Percentiles rank a stretch among this genome's conserved stretches.
phyloP scores from a whole-genome alignment of 1,140 invertebrate genomes.

The Drosophila littoralis region DNA sequence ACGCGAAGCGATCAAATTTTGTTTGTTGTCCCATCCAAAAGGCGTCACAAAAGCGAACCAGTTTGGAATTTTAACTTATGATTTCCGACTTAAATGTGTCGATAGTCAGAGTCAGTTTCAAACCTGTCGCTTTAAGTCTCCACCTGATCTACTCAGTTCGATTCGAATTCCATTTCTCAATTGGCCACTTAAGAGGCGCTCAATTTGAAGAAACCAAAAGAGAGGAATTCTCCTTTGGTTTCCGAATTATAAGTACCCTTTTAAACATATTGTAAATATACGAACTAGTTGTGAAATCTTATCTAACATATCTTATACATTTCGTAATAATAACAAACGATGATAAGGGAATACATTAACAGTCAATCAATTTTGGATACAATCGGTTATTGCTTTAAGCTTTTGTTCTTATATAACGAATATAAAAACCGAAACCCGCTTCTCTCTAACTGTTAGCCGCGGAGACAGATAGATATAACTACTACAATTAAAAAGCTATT shows the following conservation, averaged over 20 bases:
- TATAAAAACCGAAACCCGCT: too few species aligned
- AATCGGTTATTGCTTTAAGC: too few species aligned
- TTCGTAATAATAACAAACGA: too few species aligned
- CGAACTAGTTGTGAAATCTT: neutral
- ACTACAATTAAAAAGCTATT: neutral
- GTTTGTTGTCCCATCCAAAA: constrained; percentile 21
- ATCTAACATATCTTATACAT: too few species aligned
- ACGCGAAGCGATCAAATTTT: constrained; percentile 36
- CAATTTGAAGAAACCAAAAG: constrained; percentile 16
- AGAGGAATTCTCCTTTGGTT: neutral
- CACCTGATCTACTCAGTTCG: neutral
- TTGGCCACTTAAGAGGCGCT: constrained; percentile 4
- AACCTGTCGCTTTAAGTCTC: constrained; percentile 28
- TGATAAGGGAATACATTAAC: too few species aligned
- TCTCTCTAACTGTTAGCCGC: too few species aligned
- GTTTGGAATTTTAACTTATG: constrained; percentile 49
- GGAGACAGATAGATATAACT: too few species aligned
- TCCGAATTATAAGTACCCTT: neutral
- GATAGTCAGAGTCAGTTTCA: constrained; percentile 19
- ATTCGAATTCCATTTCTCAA: constrained; percentile 17
- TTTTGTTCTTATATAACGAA: too few species aligned
- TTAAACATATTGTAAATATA: neutral
- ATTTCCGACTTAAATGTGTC: constrained; percentile 33
- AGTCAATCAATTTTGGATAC: too few species aligned
- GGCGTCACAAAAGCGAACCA: constrained; percentile 33